phyloP scores from a whole-genome alignment of 2,113 vertebrate species.

The Urocitellus parryii region DNA sequence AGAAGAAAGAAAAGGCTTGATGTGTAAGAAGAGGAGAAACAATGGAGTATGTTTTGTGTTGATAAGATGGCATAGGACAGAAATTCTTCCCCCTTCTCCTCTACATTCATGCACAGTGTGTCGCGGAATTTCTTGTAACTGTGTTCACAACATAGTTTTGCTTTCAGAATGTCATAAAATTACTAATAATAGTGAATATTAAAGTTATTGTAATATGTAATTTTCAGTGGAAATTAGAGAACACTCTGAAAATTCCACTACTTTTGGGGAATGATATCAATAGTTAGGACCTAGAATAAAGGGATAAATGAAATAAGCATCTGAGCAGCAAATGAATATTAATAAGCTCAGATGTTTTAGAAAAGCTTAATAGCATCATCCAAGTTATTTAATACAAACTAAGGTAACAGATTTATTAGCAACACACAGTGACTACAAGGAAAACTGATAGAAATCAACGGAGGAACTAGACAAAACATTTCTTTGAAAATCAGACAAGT shows the following conservation, averaged over 20 bases:
- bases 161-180: background rate
- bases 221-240: slow-evolving; percentile 8
- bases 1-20: background rate
- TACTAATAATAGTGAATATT: background rate
- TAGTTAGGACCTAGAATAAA: slow-evolving; percentile 4
- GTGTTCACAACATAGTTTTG: background rate
- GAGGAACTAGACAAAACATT: background rate
- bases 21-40: background rate
- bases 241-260: background rate
- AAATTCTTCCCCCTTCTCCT: background rate
- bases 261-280: background rate
- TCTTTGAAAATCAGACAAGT: background rate
- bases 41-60: background rate
- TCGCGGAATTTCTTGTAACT: background rate
- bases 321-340: background rate
- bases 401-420: background rate
- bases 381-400: background rate
- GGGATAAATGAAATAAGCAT: background rate
- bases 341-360: background rate
- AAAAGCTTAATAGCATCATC: background rate
- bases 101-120: background rate
- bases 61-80: background rate
- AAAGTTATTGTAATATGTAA: background rate
- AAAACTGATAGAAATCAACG: background rate
- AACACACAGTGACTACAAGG: background rate